Evolutionary conservation across 2,888 invertebrate species (phyloP).

Genomic region (Itoplectis maculator): DNA sequence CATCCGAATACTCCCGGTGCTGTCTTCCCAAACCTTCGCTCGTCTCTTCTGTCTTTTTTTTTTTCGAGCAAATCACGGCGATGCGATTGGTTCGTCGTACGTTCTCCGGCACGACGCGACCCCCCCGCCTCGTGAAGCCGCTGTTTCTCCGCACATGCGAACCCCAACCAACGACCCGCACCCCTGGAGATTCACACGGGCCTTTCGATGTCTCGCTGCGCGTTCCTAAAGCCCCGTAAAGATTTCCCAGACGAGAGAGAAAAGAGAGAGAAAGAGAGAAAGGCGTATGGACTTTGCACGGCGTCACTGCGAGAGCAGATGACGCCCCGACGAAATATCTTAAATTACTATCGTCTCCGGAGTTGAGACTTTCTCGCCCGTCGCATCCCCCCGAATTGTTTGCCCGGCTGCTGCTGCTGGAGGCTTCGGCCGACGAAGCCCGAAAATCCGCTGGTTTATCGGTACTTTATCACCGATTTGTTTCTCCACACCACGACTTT

Average conservation of each 20-base stretch:
- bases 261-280: not conserved
- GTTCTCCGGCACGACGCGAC: slow-evolving; percentile 28
- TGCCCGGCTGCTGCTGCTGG: slow-evolving; percentile 14
- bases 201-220: slow-evolving; percentile 48
- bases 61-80: slow-evolving; percentile 22
- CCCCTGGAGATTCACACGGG: slow-evolving; percentile 66
- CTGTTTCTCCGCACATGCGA: not conserved
- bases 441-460: slow-evolving; percentile 47
- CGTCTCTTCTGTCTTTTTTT: slow-evolving; percentile 32
- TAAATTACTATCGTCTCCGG: slow-evolving; percentile 46
- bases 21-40: not conserved
- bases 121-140: slow-evolving; percentile 33
- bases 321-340: slow-evolving; percentile 51
- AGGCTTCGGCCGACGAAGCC: not conserved
- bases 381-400: slow-evolving; percentile 28
- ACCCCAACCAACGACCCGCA: slow-evolving; percentile 39
- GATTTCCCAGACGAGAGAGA: slow-evolving; percentile 58
- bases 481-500: slow-evolving; percentile 47
- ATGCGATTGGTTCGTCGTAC: slow-evolving; percentile 44
- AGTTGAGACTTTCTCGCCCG: slow-evolving; percentile 1
- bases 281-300: not conserved
- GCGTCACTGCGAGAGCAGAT: slow-evolving; percentile 45
- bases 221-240: slow-evolving; percentile 40
- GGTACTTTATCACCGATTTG: slow-evolving; percentile 56
- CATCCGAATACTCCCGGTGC: slow-evolving; percentile 1